phyloP scores from a whole-genome alignment of 1,140 invertebrate species.

The Doryteuthis pealeii region DNA sequence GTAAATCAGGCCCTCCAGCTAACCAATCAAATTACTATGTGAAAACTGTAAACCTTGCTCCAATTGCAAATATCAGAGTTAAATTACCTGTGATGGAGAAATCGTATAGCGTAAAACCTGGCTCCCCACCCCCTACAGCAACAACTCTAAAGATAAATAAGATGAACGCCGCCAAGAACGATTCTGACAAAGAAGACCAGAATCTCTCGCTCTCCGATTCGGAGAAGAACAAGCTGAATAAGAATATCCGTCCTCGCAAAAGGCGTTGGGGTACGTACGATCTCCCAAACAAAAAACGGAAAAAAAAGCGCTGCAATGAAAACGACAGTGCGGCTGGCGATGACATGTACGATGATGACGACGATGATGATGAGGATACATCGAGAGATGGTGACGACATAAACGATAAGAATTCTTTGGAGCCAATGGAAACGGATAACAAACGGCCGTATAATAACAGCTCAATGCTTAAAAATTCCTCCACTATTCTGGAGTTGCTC shows the following conservation, averaged over 20 bases:
- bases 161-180: conserved; percentile 17
- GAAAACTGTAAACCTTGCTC: conserved; percentile 27
- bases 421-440: neutral
- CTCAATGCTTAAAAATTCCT: neutral
- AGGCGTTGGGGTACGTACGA: conserved; percentile 28
- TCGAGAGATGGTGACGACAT: neutral
- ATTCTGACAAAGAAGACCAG: conserved; percentile 8
- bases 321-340: conserved; percentile 19
- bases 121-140: neutral
- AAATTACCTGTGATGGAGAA: conserved; percentile 34
- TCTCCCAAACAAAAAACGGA: conserved; percentile 28
- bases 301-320: conserved; percentile 22
- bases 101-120: conserved; percentile 27
- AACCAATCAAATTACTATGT: conserved; percentile 19
- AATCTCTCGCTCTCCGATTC: neutral
- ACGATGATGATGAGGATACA: conserved; percentile 17
- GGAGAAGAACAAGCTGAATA: neutral
- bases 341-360: conserved; percentile 13
- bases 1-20: conserved; percentile 30
- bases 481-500: conserved; percentile 6
- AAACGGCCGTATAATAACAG: neutral
- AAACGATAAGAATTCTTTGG: neutral
- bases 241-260: conserved; percentile 22
- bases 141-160: conserved; percentile 25
- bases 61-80: conserved; percentile 33